These are phyloP conservation scores for Odiellus spinosus DNA, from an alignment of 2,888 invertebrate species.

Conservation along the genomic window DNA sequence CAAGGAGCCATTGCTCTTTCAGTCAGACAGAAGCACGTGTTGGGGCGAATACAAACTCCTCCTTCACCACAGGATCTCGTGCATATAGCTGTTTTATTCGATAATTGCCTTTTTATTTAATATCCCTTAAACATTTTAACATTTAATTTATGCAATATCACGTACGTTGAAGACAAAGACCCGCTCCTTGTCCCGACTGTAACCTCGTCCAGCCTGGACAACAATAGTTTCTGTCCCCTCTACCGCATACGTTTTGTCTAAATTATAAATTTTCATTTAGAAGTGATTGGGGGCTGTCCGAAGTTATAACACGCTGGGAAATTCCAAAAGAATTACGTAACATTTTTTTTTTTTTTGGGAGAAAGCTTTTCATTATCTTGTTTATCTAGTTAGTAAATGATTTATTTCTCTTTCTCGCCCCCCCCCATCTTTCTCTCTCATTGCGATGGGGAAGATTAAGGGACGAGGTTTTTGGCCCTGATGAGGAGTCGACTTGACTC, in stretches of 20 bases:
- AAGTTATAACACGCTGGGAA: too few species aligned
- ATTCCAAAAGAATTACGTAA: too few species aligned
- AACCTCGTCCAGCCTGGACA: conserved; percentile 71
- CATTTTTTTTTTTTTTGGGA: too few species aligned
- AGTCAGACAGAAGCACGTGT: conserved; percentile 59
- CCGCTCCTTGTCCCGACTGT: conserved; percentile 20
- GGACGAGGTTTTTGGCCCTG: too few species aligned
- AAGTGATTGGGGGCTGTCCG: background rate
- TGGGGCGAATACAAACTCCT: conserved; percentile 54
- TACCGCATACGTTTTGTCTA: conserved; percentile 67
- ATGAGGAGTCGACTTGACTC: too few species aligned
- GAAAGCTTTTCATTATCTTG: too few species aligned
- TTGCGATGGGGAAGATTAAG: too few species aligned
- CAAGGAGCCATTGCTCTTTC: conserved; percentile 21
- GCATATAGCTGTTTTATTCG: conserved; percentile 45
- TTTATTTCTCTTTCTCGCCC: too few species aligned
- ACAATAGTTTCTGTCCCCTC: conserved; percentile 55
- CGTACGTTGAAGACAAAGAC: background rate
- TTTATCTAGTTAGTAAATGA: too few species aligned
- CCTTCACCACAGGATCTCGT: conserved; percentile 54
- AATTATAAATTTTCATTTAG: conserved; percentile 25
- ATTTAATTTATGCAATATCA: conserved; percentile 2
- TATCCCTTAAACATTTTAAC: conserved; percentile 6
- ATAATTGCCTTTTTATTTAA: conserved; percentile 6
- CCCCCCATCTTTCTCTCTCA: too few species aligned